Percentiles rank a stretch among this genome's conserved stretches.
Conservation (phyloP, 2,797 vertebrate genomes). For the Gouania willdenowi region DNA sequence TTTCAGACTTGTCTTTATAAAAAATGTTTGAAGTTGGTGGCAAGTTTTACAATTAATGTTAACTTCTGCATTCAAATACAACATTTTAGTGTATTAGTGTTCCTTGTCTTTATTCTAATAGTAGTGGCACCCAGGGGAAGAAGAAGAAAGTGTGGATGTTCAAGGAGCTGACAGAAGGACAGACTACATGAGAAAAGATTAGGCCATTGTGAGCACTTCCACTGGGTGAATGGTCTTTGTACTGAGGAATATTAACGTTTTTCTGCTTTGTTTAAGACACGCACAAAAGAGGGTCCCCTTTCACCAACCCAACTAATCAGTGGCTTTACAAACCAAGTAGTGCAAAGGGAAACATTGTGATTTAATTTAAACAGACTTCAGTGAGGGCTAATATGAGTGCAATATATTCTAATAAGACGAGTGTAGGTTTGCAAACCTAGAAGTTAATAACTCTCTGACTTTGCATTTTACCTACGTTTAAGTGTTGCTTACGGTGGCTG, state of each 20-base stretch:
- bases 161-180: conserved; percentile 20
- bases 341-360: conserved; percentile 12
- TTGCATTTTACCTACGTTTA: no score
- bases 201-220: conserved; percentile 50
- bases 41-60: no score
- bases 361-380: conserved; percentile 19
- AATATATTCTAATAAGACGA: conserved; percentile 2
- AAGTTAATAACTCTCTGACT: conserved; percentile 10
- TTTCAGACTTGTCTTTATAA: no score
- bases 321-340: conserved; percentile 13
- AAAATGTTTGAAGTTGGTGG: no score
- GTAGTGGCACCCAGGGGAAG: no score
- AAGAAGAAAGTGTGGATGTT: conserved; percentile 13
- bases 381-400: conserved; percentile 11
- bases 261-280: conserved; percentile 41
- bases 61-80: no score
- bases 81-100: no score
- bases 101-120: no score
- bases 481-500: no score
- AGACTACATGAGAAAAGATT: conserved; percentile 42
- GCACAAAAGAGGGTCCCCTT: conserved; percentile 48
- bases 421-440: conserved; percentile 5
- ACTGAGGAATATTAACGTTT: conserved; percentile 68
- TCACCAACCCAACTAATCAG: conserved; percentile 50
- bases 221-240: conserved; percentile 44